Evolutionary conservation across 2,797 vertebrate species (phyloP).

Genomic region (Eremophila alpestris): DNA sequence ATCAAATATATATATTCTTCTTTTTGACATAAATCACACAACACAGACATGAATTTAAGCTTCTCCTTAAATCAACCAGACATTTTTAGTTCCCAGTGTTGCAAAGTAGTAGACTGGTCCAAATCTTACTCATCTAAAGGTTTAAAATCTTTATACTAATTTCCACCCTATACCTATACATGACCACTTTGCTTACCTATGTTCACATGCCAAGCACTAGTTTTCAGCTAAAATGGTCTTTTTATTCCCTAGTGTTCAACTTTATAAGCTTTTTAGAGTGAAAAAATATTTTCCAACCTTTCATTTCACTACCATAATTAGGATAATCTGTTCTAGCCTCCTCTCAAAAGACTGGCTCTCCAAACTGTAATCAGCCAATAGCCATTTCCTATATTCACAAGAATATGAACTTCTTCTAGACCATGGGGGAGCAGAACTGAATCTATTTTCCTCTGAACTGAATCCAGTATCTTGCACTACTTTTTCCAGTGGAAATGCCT

Average conservation of each 20-base stretch:
- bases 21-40: neutral
- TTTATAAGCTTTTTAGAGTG: neutral
- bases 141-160: neutral
- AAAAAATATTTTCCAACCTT: neutral
- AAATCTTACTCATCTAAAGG: neutral
- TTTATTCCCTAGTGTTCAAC: neutral
- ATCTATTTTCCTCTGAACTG: neutral
- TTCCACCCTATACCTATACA: neutral
- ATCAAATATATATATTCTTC: neutral
- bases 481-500: neutral
- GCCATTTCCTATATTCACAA: neutral
- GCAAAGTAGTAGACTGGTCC: neutral
- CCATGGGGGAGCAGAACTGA: neutral
- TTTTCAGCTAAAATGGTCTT: neutral
- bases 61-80: neutral
- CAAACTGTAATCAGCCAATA: neutral
- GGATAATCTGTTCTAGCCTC: neutral
- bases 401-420: neutral
- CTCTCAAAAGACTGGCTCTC: neutral
- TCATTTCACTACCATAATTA: neutral
- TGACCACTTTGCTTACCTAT: neutral
- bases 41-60: neutral
- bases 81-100: neutral
- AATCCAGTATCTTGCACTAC: neutral
- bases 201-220: neutral